Evolutionary conservation across 2,797 vertebrate genomes (phyloP), one percentile per base, ranked within the genome.

Genomic region (Galagoides demidoff): DNA sequence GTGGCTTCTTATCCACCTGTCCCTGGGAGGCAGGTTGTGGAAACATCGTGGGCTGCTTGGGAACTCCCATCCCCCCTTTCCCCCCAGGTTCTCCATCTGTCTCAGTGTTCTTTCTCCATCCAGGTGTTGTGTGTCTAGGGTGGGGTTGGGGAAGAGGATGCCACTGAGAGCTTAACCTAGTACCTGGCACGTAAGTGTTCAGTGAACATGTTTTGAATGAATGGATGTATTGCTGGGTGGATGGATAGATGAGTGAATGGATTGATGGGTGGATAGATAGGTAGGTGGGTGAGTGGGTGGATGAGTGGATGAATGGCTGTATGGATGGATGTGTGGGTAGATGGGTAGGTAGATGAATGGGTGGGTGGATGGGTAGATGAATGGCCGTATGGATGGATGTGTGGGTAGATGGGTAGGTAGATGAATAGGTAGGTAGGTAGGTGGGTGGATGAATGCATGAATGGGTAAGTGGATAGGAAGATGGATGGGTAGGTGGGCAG

Each of bases 351-450:
- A 39, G 39, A 4, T 45, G 3, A 3, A 5, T 74, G 3, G 25
- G 13, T 73, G 12, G 12, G 5, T 43, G 14, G 7, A 1, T 4
- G 27, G 17, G 2, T 49, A 49, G 5, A 10, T 78, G 10, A 1
- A 11, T 34, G 16, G 39, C 8, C 19, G 29, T 3, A 8, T 45
- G 39, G 8, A 3, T 73, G 23, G 23, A 5, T 25, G 23, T 34
- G 25, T 39, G 27, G 23, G 2, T 70, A 39, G 8, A 16, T 19
- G 27, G 16, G 3, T 43, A 45, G 4, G 16, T 76, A 43, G 16
- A 3, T 49, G 27, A 29, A 8, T 52, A 9, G 3, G 0, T 29
- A 7, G 16, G n/a, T n/a, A n/a, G n/a, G n/a, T n/a, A n/a, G n/a
- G n/a, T n/a, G n/a, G n/a, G n/a, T 49, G 27, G 6, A 4, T 74